Evolutionary conservation across 2,888 invertebrate genomes (phyloP), one percentile per base, ranked within the genome.

Genomic region (Drosophila algonquin): DNA sequence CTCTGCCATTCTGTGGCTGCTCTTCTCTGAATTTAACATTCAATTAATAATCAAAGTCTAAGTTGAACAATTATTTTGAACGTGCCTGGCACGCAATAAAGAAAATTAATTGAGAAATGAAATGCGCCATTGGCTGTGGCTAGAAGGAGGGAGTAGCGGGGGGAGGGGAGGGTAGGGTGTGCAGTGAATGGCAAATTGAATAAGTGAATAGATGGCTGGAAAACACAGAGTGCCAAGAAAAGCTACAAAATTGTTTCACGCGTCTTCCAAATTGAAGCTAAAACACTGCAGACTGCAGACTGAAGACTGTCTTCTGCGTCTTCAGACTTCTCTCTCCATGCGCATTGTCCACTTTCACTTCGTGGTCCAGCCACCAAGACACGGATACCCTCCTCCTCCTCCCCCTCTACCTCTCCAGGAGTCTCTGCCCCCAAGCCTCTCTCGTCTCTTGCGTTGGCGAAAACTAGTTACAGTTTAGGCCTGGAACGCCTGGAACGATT

Each of bases 141-240:
- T 45, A 27, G 50, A 54, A 44, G 32, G n/a, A 18, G 27, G 16
- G 54, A 45, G 30, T 46, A 52, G 50, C 24, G 54, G 50, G 24
- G 35, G 35, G 65, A 52, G 40, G 53, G 46, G 9, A 53, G 57
- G n/a, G 57, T 45, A 24, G n/a, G 27, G 70, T 86, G 87, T 81
- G 87, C 87, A 84, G 87, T 83, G 83, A 83, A 87, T 87, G 83
- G 83, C 78, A 87, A 83, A 83, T 84, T 87, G 78, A 63, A 71
- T 67, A 83, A 86, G 76, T 86, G 77, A 12, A 27, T 80, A 75
- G 32, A 12, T 32, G 32, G 32, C 12, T 32, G 40, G 73, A 74
- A 80, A 77, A 74, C 63, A 57, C 67, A 64, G 63, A 74, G 40
- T 63, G 56, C 35, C 62, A 71, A 72, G 55, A 58, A 77, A 64